These are phyloP conservation scores for Ophiodon elongatus DNA, from an alignment of 2,113 vertebrate species.

Conservation along the genomic window DNA sequence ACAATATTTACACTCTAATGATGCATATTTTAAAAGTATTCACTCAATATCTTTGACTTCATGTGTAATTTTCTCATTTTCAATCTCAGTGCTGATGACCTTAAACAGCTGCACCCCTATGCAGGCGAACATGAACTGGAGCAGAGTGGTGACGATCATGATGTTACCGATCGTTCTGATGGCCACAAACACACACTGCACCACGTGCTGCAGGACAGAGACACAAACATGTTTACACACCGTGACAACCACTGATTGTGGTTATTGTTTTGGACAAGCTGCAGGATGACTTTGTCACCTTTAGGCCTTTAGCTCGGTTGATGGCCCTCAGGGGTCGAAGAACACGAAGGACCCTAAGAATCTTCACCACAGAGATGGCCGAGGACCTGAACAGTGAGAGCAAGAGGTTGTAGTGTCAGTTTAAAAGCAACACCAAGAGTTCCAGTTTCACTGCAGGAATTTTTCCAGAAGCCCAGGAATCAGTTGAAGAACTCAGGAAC, in stretches of 20 bases:
- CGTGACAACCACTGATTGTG: background rate
- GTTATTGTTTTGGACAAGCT: background rate
- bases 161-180: constrained; percentile 99
- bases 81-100: constrained; percentile 79
- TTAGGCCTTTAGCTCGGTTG: constrained; percentile 99
- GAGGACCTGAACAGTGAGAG: constrained; percentile 88
- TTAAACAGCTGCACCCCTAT: constrained; percentile 99
- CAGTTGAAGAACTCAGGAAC: background rate
- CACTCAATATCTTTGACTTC: background rate
- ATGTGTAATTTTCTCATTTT: background rate
- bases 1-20: background rate
- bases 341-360: constrained; percentile 95
- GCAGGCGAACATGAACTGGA: constrained; percentile 99
- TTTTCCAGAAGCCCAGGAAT: background rate
- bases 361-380: constrained; percentile 99
- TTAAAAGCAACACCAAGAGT: background rate
- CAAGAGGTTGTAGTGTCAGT: background rate
- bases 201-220: constrained; percentile 89
- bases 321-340: constrained; percentile 96
- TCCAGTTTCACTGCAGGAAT: background rate
- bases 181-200: constrained; percentile 99
- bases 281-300: constrained; percentile 81
- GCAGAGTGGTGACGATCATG: constrained; percentile 98
- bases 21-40: background rate
- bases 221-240: background rate